Evolutionary conservation across 2,113 vertebrate genomes (phyloP).

Genomic region (Cyphomyrus plagiostoma): DNA sequence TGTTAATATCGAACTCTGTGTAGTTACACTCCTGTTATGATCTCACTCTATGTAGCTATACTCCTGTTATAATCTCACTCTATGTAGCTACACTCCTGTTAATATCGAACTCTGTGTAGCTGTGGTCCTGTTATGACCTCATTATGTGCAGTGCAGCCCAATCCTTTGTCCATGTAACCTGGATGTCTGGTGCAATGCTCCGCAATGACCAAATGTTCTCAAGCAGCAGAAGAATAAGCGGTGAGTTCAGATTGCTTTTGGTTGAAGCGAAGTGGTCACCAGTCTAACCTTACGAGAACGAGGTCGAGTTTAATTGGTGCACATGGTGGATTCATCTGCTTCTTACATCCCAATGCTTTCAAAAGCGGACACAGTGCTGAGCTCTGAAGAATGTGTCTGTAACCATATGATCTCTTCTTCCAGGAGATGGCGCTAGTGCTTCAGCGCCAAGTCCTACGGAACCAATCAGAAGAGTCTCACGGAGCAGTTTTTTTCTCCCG

Average conservation of each 20-base stretch:
- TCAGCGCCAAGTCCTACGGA: background rate
- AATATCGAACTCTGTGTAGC: background rate
- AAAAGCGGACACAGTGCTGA: background rate
- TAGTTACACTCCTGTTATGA: background rate
- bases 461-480: background rate
- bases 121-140: background rate
- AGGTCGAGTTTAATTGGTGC: background rate
- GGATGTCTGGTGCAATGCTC: background rate
- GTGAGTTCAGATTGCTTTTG: background rate
- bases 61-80: background rate
- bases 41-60: background rate
- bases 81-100: background rate
- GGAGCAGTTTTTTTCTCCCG: background rate
- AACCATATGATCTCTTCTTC: background rate
- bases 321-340: background rate
- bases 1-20: background rate
- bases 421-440: slow-evolving; percentile 56
- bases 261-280: background rate
- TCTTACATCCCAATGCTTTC: background rate
- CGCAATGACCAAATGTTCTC: background rate
- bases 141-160: background rate
- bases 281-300: background rate
- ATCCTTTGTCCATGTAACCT: background rate
- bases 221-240: background rate
- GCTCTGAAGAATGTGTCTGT: background rate